These are phyloP conservation scores for Amblyjoppa fuscipennis DNA, from an alignment of 2,888 invertebrate species.

Conservation along the genomic window DNA sequence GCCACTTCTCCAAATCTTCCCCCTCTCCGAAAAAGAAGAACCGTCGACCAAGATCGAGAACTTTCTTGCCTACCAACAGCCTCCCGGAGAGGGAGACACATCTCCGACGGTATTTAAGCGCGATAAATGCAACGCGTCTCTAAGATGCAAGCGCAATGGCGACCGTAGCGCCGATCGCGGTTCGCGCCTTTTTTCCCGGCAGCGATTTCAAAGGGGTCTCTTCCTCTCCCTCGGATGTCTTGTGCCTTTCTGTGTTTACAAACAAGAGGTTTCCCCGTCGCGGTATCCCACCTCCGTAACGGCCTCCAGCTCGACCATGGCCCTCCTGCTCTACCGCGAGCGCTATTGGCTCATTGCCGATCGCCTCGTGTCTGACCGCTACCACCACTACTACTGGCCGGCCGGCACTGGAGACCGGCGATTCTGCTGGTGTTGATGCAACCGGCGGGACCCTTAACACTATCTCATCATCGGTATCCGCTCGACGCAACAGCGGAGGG, in stretches of 20 bases:
- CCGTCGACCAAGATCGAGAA: constrained; percentile 6
- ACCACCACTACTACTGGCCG: constrained; percentile 26
- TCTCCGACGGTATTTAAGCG: constrained; percentile 11
- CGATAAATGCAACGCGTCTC: background rate
- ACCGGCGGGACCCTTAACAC: constrained; percentile 17
- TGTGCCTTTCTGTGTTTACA: constrained; percentile 80
- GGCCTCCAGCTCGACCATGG: constrained; percentile 51
- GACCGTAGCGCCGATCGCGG: constrained; percentile 53
- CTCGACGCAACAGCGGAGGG: constrained; percentile 23
- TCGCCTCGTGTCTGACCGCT: constrained; percentile 44
- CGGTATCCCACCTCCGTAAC: constrained; percentile 52
- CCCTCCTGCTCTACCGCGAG: constrained; percentile 34
- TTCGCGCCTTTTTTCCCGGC: constrained; percentile 47
- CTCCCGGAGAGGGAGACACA: background rate
- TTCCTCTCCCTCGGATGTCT: constrained; percentile 59
- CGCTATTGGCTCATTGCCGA: constrained; percentile 22
- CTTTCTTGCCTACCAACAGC: constrained; percentile 15
- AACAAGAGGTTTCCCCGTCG: constrained; percentile 74
- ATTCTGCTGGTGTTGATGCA: constrained; percentile 18
- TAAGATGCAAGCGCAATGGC: constrained; percentile 3
- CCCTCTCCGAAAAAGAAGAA: constrained; percentile 18
- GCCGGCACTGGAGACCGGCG: background rate
- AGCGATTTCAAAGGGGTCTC: constrained; percentile 50
- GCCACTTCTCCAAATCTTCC: background rate
- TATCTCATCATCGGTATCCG: constrained; percentile 50